phyloP scores from a whole-genome alignment of 2,113 vertebrate species.

The Hyperoodon ampullatus region DNA sequence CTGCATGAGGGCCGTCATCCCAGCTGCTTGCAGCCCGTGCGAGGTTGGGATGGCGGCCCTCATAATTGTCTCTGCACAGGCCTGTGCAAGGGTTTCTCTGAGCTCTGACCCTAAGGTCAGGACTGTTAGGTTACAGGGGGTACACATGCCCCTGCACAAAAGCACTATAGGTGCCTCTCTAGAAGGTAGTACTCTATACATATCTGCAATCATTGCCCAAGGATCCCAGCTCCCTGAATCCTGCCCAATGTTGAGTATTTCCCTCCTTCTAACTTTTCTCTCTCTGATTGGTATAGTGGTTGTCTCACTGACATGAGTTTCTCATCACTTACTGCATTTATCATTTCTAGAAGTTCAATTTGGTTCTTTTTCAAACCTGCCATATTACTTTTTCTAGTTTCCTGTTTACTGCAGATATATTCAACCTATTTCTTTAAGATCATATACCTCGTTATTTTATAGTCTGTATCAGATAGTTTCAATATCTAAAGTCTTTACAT shows the following conservation, averaged over 20 bases:
- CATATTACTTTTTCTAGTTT: background rate
- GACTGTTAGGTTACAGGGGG: background rate
- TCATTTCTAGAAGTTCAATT: background rate
- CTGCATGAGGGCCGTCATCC: background rate
- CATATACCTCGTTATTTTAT: background rate
- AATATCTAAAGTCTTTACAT: background rate
- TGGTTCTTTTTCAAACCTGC: background rate
- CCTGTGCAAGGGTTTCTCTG: background rate
- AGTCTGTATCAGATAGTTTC: background rate
- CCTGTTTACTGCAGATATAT: background rate
- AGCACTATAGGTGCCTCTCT: background rate
- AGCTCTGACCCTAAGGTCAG: background rate
- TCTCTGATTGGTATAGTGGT: background rate
- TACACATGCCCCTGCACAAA: background rate
- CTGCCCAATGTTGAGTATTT: background rate
- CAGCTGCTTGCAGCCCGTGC: fast-evolving
- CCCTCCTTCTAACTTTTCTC: background rate
- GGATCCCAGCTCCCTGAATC: background rate
- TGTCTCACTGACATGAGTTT: background rate
- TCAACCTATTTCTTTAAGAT: background rate
- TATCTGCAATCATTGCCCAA: background rate
- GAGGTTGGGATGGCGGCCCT: background rate
- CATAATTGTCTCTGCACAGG: background rate
- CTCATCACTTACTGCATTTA: background rate
- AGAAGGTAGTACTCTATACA: background rate